phyloP scores from a whole-genome alignment of 1,140 invertebrate genomes.

The Cherax destructor region DNA sequence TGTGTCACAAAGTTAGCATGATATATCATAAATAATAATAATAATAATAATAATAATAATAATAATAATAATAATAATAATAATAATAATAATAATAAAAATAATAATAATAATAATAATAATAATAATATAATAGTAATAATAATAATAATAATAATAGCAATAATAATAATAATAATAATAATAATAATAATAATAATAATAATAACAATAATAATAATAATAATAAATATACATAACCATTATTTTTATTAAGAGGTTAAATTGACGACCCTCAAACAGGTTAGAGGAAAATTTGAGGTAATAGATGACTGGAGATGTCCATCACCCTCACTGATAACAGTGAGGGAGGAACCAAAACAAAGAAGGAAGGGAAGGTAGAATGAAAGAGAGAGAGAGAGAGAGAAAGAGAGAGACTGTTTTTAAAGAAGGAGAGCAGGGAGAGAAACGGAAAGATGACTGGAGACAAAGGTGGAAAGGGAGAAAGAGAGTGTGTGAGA shows the following conservation, averaged over 20 bases:
- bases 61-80: background rate
- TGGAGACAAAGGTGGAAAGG: background rate
- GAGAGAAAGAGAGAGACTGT: background rate
- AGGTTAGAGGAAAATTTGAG: background rate
- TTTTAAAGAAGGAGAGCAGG: too few species aligned
- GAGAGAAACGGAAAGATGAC: background rate
- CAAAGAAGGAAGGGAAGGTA: too few species aligned
- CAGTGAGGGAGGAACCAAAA: too few species aligned
- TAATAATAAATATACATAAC: too few species aligned
- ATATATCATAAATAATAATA: background rate
- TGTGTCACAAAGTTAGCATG: too few species aligned
- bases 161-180: too few species aligned
- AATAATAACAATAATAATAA: too few species aligned
- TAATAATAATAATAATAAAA: background rate
- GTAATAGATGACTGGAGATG: background rate
- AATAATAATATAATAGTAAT: too few species aligned
- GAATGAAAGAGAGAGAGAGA: background rate
- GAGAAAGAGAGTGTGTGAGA: background rate
- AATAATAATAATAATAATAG: too few species aligned
- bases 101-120: background rate
- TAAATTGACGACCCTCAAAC: too few species aligned
- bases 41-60: background rate
- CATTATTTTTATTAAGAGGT: too few species aligned
- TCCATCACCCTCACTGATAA: background rate
- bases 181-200: too few species aligned